Evolutionary conservation across 2,113 vertebrate species (phyloP).

Genomic region (Catagonus wagneri): DNA sequence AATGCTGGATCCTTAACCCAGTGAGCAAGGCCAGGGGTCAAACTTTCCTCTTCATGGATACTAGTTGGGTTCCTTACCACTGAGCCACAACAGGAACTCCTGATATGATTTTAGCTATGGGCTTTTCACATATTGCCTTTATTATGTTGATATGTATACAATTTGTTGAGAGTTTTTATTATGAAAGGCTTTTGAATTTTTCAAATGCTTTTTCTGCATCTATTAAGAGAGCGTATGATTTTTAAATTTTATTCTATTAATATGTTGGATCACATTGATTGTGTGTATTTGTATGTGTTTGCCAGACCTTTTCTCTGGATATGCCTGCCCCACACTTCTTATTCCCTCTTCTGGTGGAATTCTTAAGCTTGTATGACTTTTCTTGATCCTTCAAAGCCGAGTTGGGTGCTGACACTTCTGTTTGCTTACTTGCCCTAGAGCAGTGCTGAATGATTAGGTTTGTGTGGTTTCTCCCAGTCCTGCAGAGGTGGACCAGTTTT

Average conservation of each 20-base stretch:
- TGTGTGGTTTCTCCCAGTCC: neutral
- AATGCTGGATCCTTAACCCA: too few species aligned
- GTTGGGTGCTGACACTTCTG: neutral
- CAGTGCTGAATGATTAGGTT: neutral
- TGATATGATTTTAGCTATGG: neutral
- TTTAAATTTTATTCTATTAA: neutral
- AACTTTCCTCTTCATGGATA: too few species aligned
- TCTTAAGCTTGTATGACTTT: neutral
- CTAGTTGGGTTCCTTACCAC: too few species aligned
- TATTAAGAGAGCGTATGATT: neutral
- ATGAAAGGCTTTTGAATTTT: neutral
- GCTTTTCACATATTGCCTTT: neutral
- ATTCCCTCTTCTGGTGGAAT: neutral
- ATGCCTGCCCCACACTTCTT: neutral
- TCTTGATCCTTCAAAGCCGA: neutral
- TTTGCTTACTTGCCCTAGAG: neutral
- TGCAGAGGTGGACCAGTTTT: neutral
- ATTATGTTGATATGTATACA: neutral
- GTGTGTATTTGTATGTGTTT: neutral
- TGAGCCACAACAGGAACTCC: too few species aligned
- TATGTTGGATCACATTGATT: neutral
- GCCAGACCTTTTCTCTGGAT: neutral
- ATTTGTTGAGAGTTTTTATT: neutral
- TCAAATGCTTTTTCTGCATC: neutral
- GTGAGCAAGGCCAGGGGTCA: too few species aligned